phyloP scores from a whole-genome alignment of 92 coral and sea anemone species.

The Montipora capitata region DNA sequence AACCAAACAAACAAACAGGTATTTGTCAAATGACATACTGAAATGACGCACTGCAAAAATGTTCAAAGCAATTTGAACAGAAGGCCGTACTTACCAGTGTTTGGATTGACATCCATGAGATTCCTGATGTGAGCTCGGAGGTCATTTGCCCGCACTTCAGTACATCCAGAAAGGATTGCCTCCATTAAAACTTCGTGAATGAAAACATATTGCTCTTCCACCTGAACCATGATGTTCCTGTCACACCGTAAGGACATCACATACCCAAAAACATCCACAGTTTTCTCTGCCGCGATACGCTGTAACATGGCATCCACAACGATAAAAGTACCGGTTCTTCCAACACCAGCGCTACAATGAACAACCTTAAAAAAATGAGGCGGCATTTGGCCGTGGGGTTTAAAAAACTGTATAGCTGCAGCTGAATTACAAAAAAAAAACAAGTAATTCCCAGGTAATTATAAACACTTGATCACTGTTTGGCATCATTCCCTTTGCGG shows the following conservation, averaged over 20 bases:
- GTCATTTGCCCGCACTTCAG: background rate
- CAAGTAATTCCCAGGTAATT: too few species aligned
- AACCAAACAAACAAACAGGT: too few species aligned
- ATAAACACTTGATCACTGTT: too few species aligned
- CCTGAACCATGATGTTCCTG: slow-evolving; percentile 7
- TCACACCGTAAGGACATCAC: background rate
- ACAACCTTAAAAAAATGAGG: too few species aligned
- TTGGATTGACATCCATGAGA: slow-evolving; percentile 75
- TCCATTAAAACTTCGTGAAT: background rate
- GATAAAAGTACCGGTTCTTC: background rate
- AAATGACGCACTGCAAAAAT: background rate
- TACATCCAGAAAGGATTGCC: background rate
- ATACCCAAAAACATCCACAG: background rate
- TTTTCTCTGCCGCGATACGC: background rate
- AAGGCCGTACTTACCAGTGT: slow-evolving; percentile 66
- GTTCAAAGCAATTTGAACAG: background rate
- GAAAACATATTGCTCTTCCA: background rate
- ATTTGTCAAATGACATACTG: background rate
- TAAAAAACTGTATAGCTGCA: too few species aligned
- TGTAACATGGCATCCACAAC: background rate
- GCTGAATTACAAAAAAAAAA: too few species aligned
- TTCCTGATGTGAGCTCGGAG: slow-evolving; percentile 10
- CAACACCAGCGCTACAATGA: slow-evolving; percentile 5
- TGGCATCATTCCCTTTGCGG: too few species aligned
- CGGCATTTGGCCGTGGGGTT: too few species aligned